Evolutionary conservation across 2,888 invertebrate species (phyloP), one percentile per base, ranked within the genome.

Genomic region (Acrobasis repandana): DNA sequence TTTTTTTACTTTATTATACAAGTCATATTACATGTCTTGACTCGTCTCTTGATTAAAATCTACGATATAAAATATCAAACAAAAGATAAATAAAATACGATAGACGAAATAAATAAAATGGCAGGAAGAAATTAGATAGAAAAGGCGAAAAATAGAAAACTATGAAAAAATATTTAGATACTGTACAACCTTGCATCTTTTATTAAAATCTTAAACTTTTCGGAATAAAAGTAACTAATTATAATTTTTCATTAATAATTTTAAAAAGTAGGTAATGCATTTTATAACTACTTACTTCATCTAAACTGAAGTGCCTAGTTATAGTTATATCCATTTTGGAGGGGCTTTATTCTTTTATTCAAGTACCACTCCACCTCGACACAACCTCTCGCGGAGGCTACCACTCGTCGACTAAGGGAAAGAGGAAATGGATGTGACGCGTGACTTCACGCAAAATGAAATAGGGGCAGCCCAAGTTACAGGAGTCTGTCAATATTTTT

Each of bases 301-400:
- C 93, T 67, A 93, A 85, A 72, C 93, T 93, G 65, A 87, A 93
- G 69, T 93, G 92, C 71, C 92, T 88, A 1, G 90, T 92, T 16
- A 92, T 83, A 47, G 85, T 86, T 58, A 92, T 83, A 77, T 92
- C 92, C 93, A 93, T 93, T 68, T 74, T 81, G 59, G 58, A 33
- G 59, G 38, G 18, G 56, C 38, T 34, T 51, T 56, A 43, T 38
- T 14, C 28, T 36, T 38, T n/a, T 46, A 16, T 46, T 28, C 11
- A 15, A 33, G 38, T 5, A 59, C 33, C 11, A 51, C 46, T 16
- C 0, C 11, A 49, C 14, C n/a, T n/a, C n/a, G n/a, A n/a, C 56
- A 65, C 83, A 76, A 67, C 82, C 71, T 66, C 51, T 63, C 72
- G 48, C 61, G 63, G 63, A 74, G 68, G 68, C 64, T 73, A 38